Percentiles rank a stretch among this genome's conserved stretches.
Conservation (phyloP, 2,888 invertebrate genomes). For the Adelognathus sp. region DNA sequence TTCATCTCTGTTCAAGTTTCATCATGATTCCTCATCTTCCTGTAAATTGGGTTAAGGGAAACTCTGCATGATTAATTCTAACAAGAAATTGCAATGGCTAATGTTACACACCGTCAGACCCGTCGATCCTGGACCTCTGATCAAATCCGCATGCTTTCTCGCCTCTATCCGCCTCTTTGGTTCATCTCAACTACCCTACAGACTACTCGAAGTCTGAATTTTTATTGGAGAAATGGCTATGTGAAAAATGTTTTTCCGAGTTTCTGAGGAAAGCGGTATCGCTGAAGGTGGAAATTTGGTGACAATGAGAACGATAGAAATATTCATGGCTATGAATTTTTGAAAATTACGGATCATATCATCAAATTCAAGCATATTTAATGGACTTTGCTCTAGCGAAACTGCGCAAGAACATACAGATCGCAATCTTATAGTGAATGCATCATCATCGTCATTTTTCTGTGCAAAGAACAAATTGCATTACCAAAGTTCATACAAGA, state of each 20-base stretch:
- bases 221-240: not conserved
- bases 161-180: slow-evolving; percentile 2
- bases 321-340: too few species aligned
- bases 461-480: not conserved
- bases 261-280: not conserved
- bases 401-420: too few species aligned
- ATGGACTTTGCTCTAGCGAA: too few species aligned
- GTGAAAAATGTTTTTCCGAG: not conserved
- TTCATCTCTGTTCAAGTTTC: not conserved
- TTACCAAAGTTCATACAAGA: not conserved
- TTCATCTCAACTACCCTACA: not conserved
- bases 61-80: slow-evolving; percentile 23
- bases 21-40: not conserved
- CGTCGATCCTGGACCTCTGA: slow-evolving; percentile 53
- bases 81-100: slow-evolving; percentile 28
- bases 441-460: too few species aligned
- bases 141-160: slow-evolving; percentile 31
- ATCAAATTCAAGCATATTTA: too few species aligned
- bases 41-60: not conserved
- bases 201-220: slow-evolving; percentile 1
- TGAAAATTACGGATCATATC: too few species aligned
- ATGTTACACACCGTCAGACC: slow-evolving; percentile 31
- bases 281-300: too few species aligned
- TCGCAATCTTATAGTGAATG: too few species aligned
- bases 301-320: too few species aligned